Percentiles rank a stretch among this genome's conserved stretches.
Evolutionary conservation across 1,140 invertebrate genomes (phyloP).

Genomic region (Heliconius himera): DNA sequence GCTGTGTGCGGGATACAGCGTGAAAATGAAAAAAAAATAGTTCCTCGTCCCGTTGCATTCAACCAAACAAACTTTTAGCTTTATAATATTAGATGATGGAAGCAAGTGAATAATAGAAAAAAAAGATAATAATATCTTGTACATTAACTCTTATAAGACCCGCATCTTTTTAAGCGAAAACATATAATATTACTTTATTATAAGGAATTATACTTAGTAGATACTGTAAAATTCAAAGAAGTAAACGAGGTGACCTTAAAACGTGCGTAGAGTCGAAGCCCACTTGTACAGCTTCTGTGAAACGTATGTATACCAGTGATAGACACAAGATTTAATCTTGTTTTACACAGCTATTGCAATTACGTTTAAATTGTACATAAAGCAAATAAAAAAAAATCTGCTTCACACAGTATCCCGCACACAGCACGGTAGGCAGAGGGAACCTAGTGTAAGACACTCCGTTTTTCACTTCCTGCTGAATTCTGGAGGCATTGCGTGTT

Average conservation of each 20-base stretch:
- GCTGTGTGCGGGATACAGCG: no score
- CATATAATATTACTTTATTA: background rate
- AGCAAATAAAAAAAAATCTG: no score
- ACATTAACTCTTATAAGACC: background rate
- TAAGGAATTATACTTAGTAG: background rate
- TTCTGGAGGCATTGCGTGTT: no score
- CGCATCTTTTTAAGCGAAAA: background rate
- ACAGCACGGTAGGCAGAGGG: no score
- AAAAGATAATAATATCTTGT: background rate
- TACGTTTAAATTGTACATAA: background rate
- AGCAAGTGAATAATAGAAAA: background rate
- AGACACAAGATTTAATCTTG: constrained; percentile 15
- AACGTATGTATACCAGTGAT: constrained; percentile 9
- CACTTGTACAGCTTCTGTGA: constrained; percentile 30
- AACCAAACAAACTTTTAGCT: no score
- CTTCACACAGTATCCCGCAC: no score
- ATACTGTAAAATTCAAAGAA: constrained; percentile 18
- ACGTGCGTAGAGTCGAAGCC: constrained; percentile 28
- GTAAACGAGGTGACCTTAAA: constrained; percentile 44
- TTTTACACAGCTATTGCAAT: background rate
- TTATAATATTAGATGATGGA: no score
- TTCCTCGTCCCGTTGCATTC: no score
- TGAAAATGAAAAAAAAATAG: no score
- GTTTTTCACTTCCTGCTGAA: no score
- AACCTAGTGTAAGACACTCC: no score